These are phyloP conservation scores for Trachymyrmex cornetzi DNA, from an alignment of 1,140 invertebrate genomes.

Conservation along the genomic window DNA sequence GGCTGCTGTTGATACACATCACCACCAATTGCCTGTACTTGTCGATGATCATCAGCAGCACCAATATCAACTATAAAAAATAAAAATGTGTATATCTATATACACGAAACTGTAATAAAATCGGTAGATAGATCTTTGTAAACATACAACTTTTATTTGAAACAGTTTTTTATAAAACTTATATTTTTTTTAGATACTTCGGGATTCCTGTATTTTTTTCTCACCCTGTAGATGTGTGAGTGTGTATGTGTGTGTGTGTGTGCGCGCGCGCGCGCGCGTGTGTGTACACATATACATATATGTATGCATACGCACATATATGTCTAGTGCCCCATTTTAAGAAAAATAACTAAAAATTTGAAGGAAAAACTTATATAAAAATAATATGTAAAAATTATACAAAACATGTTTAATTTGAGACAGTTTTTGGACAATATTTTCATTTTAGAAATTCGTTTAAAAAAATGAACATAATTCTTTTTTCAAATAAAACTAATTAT, in stretches of 20 bases:
- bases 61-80: not conserved
- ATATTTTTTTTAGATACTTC: too few species aligned
- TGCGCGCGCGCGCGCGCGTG: too few species aligned
- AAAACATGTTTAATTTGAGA: not conserved
- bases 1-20: not conserved
- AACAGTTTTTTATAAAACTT: too few species aligned
- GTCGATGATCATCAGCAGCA: conserved; percentile 1
- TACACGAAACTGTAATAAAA: too few species aligned
- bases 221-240: too few species aligned
- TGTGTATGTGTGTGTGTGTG: too few species aligned
- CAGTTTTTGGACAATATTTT: not conserved
- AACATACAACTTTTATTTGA: too few species aligned
- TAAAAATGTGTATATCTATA: not conserved
- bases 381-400: not conserved
- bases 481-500: not conserved
- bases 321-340: not conserved
- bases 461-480: not conserved
- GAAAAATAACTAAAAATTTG: not conserved
- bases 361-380: not conserved
- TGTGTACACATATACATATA: too few species aligned
- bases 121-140: too few species aligned
- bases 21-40: not conserved
- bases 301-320: not conserved
- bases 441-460: not conserved
- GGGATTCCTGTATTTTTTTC: too few species aligned